phyloP scores from a whole-genome alignment of 2,888 invertebrate species.

The Macrophya annulata region DNA sequence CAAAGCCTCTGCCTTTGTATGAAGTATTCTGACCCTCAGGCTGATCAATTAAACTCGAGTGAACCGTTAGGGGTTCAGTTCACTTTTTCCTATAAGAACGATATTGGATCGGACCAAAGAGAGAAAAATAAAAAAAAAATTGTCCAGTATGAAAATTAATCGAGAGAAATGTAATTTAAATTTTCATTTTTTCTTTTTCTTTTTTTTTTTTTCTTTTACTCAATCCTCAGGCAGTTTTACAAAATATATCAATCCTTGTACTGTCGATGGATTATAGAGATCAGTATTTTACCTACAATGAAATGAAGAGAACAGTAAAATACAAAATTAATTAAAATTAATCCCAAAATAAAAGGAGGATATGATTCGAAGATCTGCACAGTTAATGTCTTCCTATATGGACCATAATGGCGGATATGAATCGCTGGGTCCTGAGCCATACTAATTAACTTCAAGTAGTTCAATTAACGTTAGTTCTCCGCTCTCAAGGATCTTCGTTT shows the following conservation, averaged over 20 bases:
- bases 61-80: conserved; percentile 31
- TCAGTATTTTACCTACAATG: conserved; percentile 12
- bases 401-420: conserved; percentile 48
- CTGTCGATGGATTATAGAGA: not conserved
- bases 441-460: conserved; percentile 40
- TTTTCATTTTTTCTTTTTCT: not conserved
- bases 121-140: no score
- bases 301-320: not conserved
- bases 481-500: not conserved
- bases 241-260: not conserved
- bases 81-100: conserved; percentile 1
- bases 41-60: conserved; percentile 48
- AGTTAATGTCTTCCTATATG: conserved; percentile 33
- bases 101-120: not conserved
- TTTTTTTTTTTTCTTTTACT: not conserved
- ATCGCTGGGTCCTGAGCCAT: conserved; percentile 20
- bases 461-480: conserved; percentile 42
- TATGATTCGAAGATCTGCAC: conserved; percentile 32
- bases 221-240: not conserved
- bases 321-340: conserved; percentile 1
- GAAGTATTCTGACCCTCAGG: conserved; percentile 25
- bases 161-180: not conserved
- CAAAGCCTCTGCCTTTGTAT: conserved; percentile 17
- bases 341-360: not conserved
- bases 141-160: not conserved